Evolutionary conservation across 2,888 invertebrate genomes (phyloP).

Genomic region (Amphipoea oculea): DNA sequence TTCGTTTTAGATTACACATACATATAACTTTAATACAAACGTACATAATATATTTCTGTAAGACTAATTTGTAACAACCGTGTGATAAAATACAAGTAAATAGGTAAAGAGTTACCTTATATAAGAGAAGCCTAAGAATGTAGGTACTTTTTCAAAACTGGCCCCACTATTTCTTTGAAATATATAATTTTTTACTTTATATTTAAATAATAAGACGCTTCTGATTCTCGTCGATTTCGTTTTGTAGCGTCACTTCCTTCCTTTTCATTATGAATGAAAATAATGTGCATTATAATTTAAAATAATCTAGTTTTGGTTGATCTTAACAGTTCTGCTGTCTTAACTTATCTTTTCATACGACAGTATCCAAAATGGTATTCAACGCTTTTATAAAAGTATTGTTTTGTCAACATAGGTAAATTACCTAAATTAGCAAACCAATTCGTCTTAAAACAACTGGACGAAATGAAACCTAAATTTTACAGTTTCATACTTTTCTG

Average conservation of each 20-base stretch:
- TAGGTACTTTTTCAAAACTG: constrained; percentile 47
- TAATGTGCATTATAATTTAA: constrained; percentile 24
- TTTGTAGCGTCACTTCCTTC: not conserved
- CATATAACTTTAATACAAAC: constrained; percentile 42
- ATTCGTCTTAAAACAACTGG: constrained; percentile 1
- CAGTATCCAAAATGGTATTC: constrained; percentile 6
- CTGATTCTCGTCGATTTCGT: not conserved
- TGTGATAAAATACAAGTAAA: constrained; percentile 45
- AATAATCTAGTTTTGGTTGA: constrained; percentile 45
- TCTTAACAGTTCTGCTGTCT: constrained; percentile 21
- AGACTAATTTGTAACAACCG: constrained; percentile 67
- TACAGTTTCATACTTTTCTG: not conserved
- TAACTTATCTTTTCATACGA: not conserved
- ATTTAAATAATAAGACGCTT: constrained; percentile 13
- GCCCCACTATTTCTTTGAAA: constrained; percentile 34
- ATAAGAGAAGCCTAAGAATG: constrained; percentile 41
- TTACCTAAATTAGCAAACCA: not conserved
- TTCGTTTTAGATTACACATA: constrained; percentile 51
- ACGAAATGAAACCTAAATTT: not conserved
- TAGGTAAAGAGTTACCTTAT: constrained; percentile 28
- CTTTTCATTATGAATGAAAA: not conserved
- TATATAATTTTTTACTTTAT: constrained; percentile 20
- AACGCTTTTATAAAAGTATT: not conserved
- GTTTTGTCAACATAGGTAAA: not conserved
- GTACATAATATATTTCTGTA: constrained; percentile 62